Percentiles rank a stretch among this genome's conserved stretches.
Conservation (phyloP, 2,113 vertebrate genomes). For the Rhea pennata region DNA sequence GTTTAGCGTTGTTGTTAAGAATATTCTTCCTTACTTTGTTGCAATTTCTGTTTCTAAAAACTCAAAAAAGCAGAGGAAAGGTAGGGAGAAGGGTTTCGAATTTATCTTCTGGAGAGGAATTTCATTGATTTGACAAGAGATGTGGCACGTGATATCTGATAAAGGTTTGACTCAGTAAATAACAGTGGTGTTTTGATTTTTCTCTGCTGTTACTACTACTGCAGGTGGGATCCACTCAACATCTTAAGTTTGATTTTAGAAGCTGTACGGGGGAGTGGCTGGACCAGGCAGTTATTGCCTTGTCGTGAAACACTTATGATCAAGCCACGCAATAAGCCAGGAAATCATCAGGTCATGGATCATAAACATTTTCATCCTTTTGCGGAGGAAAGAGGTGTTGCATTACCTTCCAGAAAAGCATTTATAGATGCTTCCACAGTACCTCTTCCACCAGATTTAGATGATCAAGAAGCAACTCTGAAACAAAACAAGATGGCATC, state of each 20-base stretch:
- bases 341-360: neutral
- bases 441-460: neutral
- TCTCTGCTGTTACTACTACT: neutral
- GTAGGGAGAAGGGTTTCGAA: neutral
- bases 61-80: neutral
- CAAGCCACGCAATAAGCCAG: fast-evolving
- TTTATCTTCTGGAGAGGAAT: neutral
- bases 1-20: neutral
- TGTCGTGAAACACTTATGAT: neutral
- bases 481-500: neutral
- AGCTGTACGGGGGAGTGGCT: neutral
- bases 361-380: fast-evolving
- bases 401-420: fast-evolving
- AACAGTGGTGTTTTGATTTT: neutral
- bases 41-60: neutral
- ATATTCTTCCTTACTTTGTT: neutral
- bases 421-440: neutral
- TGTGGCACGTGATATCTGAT: neutral
- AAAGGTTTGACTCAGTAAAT: neutral
- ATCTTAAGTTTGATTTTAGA: neutral
- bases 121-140: neutral
- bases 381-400: fast-evolving
- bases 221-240: neutral
- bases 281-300: neutral
- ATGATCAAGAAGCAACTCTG: fast-evolving